phyloP scores from a whole-genome alignment of 2,888 invertebrate species.

The Acleris literana region DNA sequence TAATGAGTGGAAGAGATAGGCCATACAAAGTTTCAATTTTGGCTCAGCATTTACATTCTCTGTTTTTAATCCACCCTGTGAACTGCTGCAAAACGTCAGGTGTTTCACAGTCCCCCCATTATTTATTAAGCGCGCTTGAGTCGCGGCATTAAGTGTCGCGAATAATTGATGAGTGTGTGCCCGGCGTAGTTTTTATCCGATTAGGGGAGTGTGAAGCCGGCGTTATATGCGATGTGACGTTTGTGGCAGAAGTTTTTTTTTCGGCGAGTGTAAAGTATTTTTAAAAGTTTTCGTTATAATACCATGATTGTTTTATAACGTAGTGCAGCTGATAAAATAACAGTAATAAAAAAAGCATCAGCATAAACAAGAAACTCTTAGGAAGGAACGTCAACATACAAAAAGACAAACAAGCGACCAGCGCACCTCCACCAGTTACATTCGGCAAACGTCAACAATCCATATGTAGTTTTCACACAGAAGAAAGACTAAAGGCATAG shows the following conservation, averaged over 20 bases:
- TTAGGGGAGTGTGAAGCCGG: constrained; percentile 18
- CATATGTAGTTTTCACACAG: too few relatives aligned
- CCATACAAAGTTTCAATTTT: too few relatives aligned
- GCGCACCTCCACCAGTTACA: too few relatives aligned
- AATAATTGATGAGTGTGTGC: constrained; percentile 57
- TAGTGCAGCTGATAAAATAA: too few relatives aligned
- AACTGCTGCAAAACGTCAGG: constrained; percentile 50
- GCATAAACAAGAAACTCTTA: too few relatives aligned
- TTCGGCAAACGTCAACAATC: too few relatives aligned
- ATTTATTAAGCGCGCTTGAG: constrained; percentile 53
- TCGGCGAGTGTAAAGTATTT: background rate
- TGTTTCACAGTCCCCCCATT: constrained; percentile 52
- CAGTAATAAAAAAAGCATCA: too few relatives aligned
- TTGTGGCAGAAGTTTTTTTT: background rate
- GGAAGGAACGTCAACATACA: too few relatives aligned
- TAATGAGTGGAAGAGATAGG: too few relatives aligned
- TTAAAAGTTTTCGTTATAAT: background rate
- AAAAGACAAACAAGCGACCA: too few relatives aligned
- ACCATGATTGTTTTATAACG: too few relatives aligned
- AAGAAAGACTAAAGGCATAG: too few relatives aligned
- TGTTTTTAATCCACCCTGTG: background rate
- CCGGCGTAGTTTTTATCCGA: constrained; percentile 21
- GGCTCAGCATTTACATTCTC: constrained; percentile 1
- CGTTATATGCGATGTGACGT: constrained; percentile 18
- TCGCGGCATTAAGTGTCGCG: constrained; percentile 56